Conservation (phyloP, 2,113 vertebrate genomes). For the Entelurus aequoreus region DNA sequence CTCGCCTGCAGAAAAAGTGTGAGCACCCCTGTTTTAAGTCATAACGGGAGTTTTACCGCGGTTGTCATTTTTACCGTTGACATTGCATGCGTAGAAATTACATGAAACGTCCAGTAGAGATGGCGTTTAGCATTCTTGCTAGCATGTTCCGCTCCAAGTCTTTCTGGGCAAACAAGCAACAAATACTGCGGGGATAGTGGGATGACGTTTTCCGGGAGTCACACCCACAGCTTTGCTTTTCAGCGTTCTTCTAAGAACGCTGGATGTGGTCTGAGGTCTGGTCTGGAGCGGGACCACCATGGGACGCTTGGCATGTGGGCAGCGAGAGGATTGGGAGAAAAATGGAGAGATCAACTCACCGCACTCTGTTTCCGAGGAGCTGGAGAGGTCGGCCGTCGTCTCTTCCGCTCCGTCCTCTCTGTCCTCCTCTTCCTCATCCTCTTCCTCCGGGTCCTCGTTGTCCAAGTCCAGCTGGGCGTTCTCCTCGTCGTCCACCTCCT, state of each 20-base stretch:
- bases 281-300: conserved; percentile 29
- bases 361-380: conserved; percentile 66
- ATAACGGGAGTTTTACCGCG: too few relatives aligned
- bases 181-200: neutral
- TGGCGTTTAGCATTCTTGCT: neutral
- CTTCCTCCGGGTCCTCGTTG: conserved; percentile 24
- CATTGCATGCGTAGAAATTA: too few relatives aligned
- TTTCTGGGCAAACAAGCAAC: too few relatives aligned
- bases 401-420: conserved; percentile 48
- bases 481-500: conserved; percentile 36
- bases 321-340: conserved; percentile 2
- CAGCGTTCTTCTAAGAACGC: neutral
- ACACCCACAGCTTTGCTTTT: conserved; percentile 24
- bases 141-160: neutral
- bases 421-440: conserved; percentile 28
- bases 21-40: too few relatives aligned
- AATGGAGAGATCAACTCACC: conserved; percentile 52
- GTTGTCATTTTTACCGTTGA: too few relatives aligned
- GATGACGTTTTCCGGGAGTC: conserved; percentile 19
- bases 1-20: too few relatives aligned
- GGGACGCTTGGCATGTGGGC: conserved; percentile 25
- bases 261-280: conserved; percentile 33
- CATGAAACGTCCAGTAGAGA: too few relatives aligned
- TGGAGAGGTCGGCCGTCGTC: conserved; percentile 55
- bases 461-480: conserved; percentile 25